Evolutionary conservation across 2,888 invertebrate genomes (phyloP).

Genomic region (Cactoblastis cactorum): DNA sequence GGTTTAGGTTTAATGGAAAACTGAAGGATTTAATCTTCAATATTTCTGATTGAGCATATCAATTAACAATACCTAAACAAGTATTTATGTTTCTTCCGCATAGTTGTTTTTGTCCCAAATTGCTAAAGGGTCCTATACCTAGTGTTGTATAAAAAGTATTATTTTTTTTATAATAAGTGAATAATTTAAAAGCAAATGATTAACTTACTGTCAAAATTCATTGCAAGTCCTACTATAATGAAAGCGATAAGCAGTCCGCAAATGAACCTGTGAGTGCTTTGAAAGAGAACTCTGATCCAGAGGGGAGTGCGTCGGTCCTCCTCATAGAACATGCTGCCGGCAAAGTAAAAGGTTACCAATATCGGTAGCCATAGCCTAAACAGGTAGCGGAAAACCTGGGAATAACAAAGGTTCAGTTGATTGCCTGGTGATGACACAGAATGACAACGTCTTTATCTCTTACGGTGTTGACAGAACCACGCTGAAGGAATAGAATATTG

Average conservation of each 20-base stretch:
- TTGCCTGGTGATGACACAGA: too few species aligned
- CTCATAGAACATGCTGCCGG: constrained; percentile 23
- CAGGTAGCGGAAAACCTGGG: background rate
- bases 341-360: constrained; percentile 17
- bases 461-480: too few species aligned
- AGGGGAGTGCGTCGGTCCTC: constrained; percentile 10
- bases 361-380: constrained; percentile 19
- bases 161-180: background rate
- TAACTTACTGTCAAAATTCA: background rate
- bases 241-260: background rate
- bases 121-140: background rate
- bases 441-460: background rate
- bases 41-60: too few species aligned
- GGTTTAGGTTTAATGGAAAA: too few species aligned
- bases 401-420: background rate
- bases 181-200: background rate
- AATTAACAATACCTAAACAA: too few species aligned
- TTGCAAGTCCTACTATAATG: constrained; percentile 11
- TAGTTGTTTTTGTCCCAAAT: too few species aligned
- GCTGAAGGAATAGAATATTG: too few species aligned
- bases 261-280: constrained; percentile 13
- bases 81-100: too few species aligned
- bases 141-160: too few species aligned
- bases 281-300: background rate
- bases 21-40: too few species aligned